Evolutionary conservation across 2,797 vertebrate genomes (phyloP), one percentile per base, ranked within the genome.

Genomic region (Sebastes oblongus): DNA sequence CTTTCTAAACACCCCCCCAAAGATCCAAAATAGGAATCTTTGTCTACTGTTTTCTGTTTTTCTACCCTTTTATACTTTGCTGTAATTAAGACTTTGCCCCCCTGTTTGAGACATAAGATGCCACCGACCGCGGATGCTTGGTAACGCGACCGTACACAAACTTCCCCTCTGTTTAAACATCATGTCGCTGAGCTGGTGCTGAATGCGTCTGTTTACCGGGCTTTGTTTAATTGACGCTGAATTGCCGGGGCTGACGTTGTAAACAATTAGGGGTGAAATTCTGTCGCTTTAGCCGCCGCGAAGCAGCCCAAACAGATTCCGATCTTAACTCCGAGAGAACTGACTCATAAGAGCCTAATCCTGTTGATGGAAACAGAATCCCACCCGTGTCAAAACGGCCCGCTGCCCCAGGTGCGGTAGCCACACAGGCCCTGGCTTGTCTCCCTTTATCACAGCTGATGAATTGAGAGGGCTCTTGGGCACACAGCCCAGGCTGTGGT

Each of bases 341-440:
- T 78, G 89, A 93, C 91, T 92, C 82, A 93, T 85, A 83, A 91
- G 86, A 86, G 84, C 72, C 87, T 95, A 96, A 96, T 95, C 95
- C 94, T 92, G 92, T 95, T 96, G 93, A 93, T 94, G 93, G 93
- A 94, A 94, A 95, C 94, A 95, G 86, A 94, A 95, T 95, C 94
- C 95, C 94, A 94, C 93, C 94, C 93, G 75, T 91, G 92, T 91
- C 92, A 87, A 90, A 92, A 83, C 88, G 89, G 73, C 88, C 89
- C 68, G 36, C 87, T 80, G 93, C 91, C 94, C 92, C 94, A 96
- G 95, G 95, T 96, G 94, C 88, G 88, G 81, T 67, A 67, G 88
- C 89, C 84, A 90, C 90, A 92, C 93, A 94, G 87, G 91, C 90
- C 86, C 85, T 74, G 90, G 90, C 93, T 92, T 92, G 91, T 93